These are phyloP conservation scores for Leucophenga maculata DNA, from an alignment of 2,888 invertebrate genomes.

Conservation along the genomic window DNA sequence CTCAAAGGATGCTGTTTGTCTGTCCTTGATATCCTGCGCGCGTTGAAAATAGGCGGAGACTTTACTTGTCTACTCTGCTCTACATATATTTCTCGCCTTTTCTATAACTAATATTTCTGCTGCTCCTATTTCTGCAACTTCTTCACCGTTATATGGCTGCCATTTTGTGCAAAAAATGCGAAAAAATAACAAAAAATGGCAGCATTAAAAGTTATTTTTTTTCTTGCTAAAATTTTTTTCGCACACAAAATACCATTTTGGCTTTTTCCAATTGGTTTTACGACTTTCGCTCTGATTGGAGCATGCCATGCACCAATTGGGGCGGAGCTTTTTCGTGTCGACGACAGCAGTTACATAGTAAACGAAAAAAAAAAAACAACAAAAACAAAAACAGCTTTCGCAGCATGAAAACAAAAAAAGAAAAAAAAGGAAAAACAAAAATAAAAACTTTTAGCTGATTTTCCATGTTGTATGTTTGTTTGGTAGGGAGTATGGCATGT, in stretches of 20 bases:
- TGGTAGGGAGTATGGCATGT: too few relatives aligned
- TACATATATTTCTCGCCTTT: background rate
- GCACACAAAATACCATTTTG: conserved; percentile 43
- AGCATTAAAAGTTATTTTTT: conserved; percentile 14
- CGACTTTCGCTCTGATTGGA: conserved; percentile 55
- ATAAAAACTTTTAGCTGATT: background rate
- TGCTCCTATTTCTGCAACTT: background rate
- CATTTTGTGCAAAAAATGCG: conserved; percentile 18
- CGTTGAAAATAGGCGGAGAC: conserved; percentile 71
- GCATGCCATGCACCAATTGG: conserved; percentile 53
- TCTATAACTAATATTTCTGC: conserved; percentile 26
- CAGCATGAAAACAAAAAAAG: background rate
- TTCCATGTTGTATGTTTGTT: background rate
- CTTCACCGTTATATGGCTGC: background rate
- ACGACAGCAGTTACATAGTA: too few relatives aligned
- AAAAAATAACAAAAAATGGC: conserved; percentile 24
- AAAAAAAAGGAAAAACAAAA: too few relatives aligned
- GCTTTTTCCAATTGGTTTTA: conserved; percentile 38
- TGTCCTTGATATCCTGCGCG: conserved; percentile 50
- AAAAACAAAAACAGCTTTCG: conserved; percentile 3
- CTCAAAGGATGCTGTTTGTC: conserved; percentile 61
- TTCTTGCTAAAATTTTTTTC: background rate
- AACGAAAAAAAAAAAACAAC: too few relatives aligned
- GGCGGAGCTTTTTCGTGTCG: conserved; percentile 48
- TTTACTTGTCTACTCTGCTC: conserved; percentile 38